Evolutionary conservation across 2,113 vertebrate genomes (phyloP).

Genomic region (Atrichornis clamosus): DNA sequence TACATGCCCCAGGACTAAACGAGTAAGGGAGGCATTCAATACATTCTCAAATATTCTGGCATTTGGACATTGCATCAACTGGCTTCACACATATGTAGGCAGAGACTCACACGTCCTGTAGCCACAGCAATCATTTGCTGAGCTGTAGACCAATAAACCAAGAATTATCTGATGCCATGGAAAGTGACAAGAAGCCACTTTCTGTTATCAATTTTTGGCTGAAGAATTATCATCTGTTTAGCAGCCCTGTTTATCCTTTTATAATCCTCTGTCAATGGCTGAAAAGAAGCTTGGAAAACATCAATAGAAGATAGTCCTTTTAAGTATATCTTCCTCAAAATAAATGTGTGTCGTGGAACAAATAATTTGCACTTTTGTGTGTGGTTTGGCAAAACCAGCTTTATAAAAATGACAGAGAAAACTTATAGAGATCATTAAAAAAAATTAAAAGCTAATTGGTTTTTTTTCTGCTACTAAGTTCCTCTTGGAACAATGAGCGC

Average conservation of each 20-base stretch:
- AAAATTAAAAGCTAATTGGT: background rate
- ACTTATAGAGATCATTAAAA: background rate
- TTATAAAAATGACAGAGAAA: background rate
- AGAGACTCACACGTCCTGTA: background rate
- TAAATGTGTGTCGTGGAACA: background rate
- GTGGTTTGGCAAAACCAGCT: background rate
- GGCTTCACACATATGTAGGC: background rate
- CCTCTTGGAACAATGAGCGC: background rate
- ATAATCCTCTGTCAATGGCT: background rate
- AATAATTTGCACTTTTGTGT: background rate
- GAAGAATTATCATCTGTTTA: background rate
- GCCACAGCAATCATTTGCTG: background rate
- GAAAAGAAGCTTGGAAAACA: background rate
- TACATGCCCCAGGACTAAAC: slow-evolving; percentile 6
- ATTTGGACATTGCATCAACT: slow-evolving; percentile 19
- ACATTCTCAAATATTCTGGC: slow-evolving; percentile 17
- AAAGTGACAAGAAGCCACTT: background rate
- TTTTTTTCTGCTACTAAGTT: background rate
- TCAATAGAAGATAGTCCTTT: background rate
- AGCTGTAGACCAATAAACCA: background rate
- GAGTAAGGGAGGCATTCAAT: background rate
- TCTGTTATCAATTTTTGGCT: background rate
- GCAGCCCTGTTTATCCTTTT: background rate
- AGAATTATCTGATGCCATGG: background rate
- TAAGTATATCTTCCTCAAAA: background rate